A percentile compares a stretch with the other conserved stretches of the same genome.
Conservation (phyloP, 2,888 invertebrate species). For the Orthonychiurus folsomi region DNA sequence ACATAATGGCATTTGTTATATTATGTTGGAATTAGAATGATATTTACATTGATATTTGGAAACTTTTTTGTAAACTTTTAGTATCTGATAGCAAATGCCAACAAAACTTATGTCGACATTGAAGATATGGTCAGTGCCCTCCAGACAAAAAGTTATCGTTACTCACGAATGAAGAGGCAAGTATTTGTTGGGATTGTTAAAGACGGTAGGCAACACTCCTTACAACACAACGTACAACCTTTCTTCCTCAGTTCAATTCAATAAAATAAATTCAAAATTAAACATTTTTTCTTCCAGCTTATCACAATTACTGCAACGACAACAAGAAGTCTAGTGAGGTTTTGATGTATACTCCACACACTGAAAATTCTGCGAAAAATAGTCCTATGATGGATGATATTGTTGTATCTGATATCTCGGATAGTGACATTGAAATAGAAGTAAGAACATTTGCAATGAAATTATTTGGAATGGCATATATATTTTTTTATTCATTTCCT, state of each 20-base stretch:
- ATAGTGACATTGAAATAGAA: conserved; percentile 28
- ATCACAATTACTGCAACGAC: conserved; percentile 16
- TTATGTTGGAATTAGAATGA: no score
- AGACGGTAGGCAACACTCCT: conserved; percentile 45
- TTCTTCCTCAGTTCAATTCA: no score
- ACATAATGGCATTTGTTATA: no score
- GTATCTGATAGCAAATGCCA: conserved; percentile 71
- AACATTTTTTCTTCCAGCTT: conserved; percentile 16
- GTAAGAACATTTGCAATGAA: conserved; percentile 14
- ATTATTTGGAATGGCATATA: no score
- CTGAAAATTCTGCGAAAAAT: no score
- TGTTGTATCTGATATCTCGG: conserved; percentile 17
- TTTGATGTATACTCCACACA: no score
- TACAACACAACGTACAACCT: background rate
- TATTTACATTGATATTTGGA: no score
- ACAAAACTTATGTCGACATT: conserved; percentile 71
- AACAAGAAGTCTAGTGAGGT: conserved; percentile 1
- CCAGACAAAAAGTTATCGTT: conserved; percentile 65
- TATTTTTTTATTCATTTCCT: background rate
- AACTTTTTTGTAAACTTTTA: no score
- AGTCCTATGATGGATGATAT: background rate
- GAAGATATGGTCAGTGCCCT: conserved; percentile 72
- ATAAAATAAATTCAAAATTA: no score
- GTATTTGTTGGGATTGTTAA: conserved; percentile 73
- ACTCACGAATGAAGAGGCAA: conserved; percentile 65